Conservation (phyloP, 2,888 invertebrate genomes). For the Eumerus sabulonum region DNA sequence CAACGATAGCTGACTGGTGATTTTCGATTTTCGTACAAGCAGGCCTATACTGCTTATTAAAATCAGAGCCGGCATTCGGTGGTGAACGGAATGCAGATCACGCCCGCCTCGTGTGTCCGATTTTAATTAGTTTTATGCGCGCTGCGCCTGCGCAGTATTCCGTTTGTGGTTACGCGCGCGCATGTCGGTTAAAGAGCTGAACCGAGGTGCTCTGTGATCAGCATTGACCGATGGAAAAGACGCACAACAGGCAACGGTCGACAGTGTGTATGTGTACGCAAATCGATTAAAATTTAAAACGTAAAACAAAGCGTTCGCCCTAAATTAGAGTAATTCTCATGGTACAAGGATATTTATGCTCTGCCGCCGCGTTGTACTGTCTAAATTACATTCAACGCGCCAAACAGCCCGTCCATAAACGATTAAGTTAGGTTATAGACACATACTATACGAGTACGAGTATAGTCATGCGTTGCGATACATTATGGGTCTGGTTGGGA, state of each 20-base stretch:
- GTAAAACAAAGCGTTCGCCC: constrained; percentile 72
- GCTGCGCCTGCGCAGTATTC: constrained; percentile 32
- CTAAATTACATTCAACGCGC: constrained; percentile 48
- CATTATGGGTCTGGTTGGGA: constrained; percentile 38
- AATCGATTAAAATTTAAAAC: constrained; percentile 78
- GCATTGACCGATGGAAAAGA: constrained; percentile 16
- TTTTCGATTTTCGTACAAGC: too few relatives aligned
- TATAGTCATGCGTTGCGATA: too few relatives aligned
- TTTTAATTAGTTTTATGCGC: constrained; percentile 66
- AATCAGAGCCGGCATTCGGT: constrained; percentile 39
- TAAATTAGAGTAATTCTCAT: constrained; percentile 79
- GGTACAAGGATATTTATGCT: constrained; percentile 70
- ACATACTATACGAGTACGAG: too few relatives aligned
- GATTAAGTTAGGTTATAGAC: constrained; percentile 53
- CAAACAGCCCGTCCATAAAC: neutral
- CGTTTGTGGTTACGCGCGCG: constrained; percentile 49
- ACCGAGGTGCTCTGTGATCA: constrained; percentile 32
- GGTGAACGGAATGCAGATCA: constrained; percentile 68
- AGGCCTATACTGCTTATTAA: constrained; percentile 66
- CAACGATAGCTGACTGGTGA: constrained; percentile 18
- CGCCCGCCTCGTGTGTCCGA: constrained; percentile 68
- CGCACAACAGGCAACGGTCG: too few relatives aligned
- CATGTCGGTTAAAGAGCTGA: constrained; percentile 18
- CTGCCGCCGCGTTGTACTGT: constrained; percentile 62
- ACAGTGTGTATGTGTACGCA: constrained; percentile 76